phyloP scores from a whole-genome alignment of 2,797 vertebrate genomes.

The Macropus fuliginosus region DNA sequence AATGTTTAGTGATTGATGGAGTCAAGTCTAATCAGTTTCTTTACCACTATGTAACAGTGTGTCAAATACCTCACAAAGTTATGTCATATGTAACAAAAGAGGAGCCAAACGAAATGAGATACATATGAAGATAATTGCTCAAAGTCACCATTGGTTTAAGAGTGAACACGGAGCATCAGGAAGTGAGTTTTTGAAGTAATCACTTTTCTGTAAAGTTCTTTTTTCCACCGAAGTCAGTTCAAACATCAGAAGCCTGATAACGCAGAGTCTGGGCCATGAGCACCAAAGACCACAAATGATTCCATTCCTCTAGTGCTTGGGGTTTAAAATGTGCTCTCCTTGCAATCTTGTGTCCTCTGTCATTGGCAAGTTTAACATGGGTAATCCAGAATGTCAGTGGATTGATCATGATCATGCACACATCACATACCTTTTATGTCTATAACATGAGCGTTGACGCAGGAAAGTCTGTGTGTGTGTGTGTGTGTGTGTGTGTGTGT shows the following conservation, averaged over 20 bases:
- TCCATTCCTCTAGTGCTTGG: background rate
- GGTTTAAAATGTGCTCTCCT: background rate
- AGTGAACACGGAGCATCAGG: background rate
- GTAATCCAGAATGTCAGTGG: background rate
- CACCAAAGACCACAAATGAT: background rate
- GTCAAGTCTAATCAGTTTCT: conserved; percentile 75
- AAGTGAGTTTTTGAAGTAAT: conserved; percentile 29
- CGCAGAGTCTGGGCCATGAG: background rate
- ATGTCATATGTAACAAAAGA: conserved; percentile 66
- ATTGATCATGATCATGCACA: background rate
- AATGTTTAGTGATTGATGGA: background rate
- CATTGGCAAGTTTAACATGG: background rate
- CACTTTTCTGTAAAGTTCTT: conserved; percentile 43
- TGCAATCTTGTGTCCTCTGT: background rate
- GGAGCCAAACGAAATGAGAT: conserved; percentile 73
- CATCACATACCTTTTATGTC: background rate
- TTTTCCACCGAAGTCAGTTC: conserved; percentile 28
- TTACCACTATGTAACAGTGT: conserved; percentile 72
- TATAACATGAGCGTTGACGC: background rate
- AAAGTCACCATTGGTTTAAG: background rate
- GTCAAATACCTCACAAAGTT: conserved; percentile 76
- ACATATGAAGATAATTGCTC: conserved; percentile 45
- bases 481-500: background rate
- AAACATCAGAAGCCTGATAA: background rate
- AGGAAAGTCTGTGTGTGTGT: background rate